phyloP scores from a whole-genome alignment of 2,888 invertebrate genomes.

The Phalera bucephala region DNA sequence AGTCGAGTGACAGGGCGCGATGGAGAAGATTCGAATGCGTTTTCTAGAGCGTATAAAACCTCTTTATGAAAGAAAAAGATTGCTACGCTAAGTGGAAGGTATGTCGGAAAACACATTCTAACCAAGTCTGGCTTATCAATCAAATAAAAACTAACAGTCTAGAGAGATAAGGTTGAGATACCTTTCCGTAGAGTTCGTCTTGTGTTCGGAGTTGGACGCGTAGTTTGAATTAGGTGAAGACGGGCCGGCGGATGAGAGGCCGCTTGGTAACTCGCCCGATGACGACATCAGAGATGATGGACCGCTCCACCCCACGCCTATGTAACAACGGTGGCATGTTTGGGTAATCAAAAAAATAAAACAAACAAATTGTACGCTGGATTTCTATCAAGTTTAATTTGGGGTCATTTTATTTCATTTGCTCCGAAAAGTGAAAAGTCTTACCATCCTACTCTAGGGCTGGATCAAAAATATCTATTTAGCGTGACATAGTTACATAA shows the following conservation, averaged over 20 bases:
- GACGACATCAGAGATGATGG: slow-evolving; percentile 90
- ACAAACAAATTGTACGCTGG: too few relatives aligned
- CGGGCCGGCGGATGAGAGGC: slow-evolving; percentile 89
- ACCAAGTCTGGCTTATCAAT: slow-evolving; percentile 12
- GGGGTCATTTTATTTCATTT: too few relatives aligned
- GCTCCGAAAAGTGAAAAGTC: too few relatives aligned
- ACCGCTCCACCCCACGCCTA: slow-evolving; percentile 90
- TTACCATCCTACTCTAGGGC: too few relatives aligned
- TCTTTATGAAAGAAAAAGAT: background rate
- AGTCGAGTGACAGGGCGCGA: slow-evolving; percentile 22
- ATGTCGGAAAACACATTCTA: slow-evolving; percentile 34
- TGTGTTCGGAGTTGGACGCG: slow-evolving; percentile 59
- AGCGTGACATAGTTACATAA: too few relatives aligned
- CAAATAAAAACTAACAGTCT: background rate
- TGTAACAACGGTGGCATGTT: too few relatives aligned
- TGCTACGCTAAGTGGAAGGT: slow-evolving; percentile 9
- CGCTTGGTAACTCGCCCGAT: slow-evolving; percentile 78
- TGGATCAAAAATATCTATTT: too few relatives aligned
- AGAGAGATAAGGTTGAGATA: slow-evolving; percentile 28
- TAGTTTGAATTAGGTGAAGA: slow-evolving; percentile 90
- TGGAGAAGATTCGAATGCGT: slow-evolving; percentile 21
- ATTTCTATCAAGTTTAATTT: too few relatives aligned
- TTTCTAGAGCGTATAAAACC: slow-evolving; percentile 10
- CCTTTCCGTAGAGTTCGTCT: slow-evolving; percentile 62
- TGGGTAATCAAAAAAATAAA: too few relatives aligned